Evolutionary conservation across 2,888 invertebrate genomes (phyloP).

Genomic region (Drosophila merina): DNA sequence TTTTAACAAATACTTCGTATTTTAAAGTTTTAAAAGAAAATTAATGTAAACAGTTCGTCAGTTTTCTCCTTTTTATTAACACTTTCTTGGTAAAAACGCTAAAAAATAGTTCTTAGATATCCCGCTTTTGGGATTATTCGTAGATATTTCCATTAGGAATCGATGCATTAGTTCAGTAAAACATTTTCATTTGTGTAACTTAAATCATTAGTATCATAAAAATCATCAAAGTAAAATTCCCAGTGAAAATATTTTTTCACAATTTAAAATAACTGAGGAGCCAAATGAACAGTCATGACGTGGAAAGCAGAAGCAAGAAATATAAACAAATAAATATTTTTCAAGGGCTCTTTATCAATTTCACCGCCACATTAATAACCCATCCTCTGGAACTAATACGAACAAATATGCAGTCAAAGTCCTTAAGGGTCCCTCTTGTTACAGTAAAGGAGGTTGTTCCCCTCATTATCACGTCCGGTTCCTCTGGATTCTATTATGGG

Average conservation of each 20-base stretch:
- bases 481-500: constrained; percentile 34
- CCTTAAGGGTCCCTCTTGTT: neutral
- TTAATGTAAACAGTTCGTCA: too few species aligned
- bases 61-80: too few species aligned
- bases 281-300: neutral
- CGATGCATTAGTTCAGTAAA: too few species aligned
- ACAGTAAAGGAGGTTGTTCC: neutral
- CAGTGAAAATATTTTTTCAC: neutral
- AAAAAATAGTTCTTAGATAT: too few species aligned
- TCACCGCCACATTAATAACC: constrained; percentile 16
- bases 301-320: neutral
- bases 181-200: too few species aligned
- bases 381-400: constrained; percentile 43
- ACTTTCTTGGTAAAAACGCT: too few species aligned
- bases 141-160: too few species aligned
- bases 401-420: constrained; percentile 35
- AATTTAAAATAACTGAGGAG: neutral
- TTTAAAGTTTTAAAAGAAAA: neutral
- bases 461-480: constrained; percentile 16
- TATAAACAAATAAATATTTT: neutral
- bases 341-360: constrained; percentile 8
- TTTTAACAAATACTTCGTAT: too few species aligned
- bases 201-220: too few species aligned
- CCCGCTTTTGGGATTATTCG: too few species aligned
- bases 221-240: neutral